Evolutionary conservation across 2,113 vertebrate genomes (phyloP), one percentile per base, ranked within the genome.

Genomic region (Xenopus borealis): DNA sequence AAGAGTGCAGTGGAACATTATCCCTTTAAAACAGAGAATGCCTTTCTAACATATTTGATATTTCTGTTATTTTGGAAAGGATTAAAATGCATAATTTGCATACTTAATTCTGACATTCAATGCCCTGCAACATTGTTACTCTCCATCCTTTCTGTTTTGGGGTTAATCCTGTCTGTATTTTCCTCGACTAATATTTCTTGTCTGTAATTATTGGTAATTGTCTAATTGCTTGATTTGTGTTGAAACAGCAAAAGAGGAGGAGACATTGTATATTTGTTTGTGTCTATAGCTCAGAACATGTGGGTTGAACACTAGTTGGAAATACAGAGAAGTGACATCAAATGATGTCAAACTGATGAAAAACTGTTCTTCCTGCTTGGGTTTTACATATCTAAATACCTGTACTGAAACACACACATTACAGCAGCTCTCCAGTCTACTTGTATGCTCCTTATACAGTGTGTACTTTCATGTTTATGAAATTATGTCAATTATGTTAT

Each of bases 171-270:
- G 27, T 61, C 66, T 70, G 13, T 30, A 46, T 63, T 47, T 69
- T 27, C 47, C 59, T 30, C 64, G 59, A 77, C 66, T 77, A 44
- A 63, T 62, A 53, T 64, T 69, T 18, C 74, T 69, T 63, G 66
- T 64, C 74, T 69, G 74, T 70, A 77, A 77, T 77, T 77, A 77
- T 64, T 62, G 67, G 50, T 77, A 77, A 77, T 77, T 59, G 74
- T 77, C 66, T 70, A 69, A 77, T 63, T 70, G 67, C 59, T 59
- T 47, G 59, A 67, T 77, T 67, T 77, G 74, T 62, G 40, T 44
- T 77, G 59, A 20, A 64, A 77, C 69, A 63, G 61, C 66, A 45
- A 70, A 59, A n/a, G 66, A 77, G 30, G 73, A 58, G 74, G 74
- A 50, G 53, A 67, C 61, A 30, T 18, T 18, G 10, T 55, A 52